Base-by-base conservation (phyloP, 2,113 vertebrate genomes). In the Plotosus lineatus region DNA sequence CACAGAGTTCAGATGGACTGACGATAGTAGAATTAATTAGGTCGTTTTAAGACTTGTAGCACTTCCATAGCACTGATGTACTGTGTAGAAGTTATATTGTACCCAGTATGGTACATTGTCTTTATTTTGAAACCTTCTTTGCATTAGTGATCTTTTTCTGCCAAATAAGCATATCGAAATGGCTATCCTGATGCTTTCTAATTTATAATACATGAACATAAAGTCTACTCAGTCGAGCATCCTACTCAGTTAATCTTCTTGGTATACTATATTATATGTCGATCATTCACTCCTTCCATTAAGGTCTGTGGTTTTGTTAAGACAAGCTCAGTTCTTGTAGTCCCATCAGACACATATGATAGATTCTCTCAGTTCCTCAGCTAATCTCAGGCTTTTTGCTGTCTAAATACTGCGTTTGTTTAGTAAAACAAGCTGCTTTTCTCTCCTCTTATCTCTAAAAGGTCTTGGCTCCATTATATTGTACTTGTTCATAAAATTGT, bases 371-470 rank as follows among this genome's bases (percentile, higher is more conserved):
- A 42, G 60, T 51, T 3, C 40, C 40, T 44, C 23, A 15, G 23
- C 40, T 69, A 69, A 44, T 78, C 46, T 42, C 48, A 56, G 63
- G 12, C 66, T 44, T 23, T 3, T 9, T 17, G 10, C 33, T 38
- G 50, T 51, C 14, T 38, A 6, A 51, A 38, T 60, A 48, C 46
- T 33, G 31, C 60, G 51, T 33, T 75, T 42, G 40, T 58, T 56
- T 26, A 58, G 10, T 42, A 26, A 42, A 60, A 58, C 55, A 60
- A 40, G 36, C 74, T 12, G 14, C 51, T 60, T 76, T 28, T 26
- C 51, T 42, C 21, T 58, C 0, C 69, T 73, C 69, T 48, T 51
- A 73, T 73, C 69, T 33, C 46, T 72, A 33, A 40, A 80, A 56
- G 53, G 23, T 44, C 76, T 48, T 19, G 50, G 77, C 61, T 66